phyloP scores from a whole-genome alignment of 2,113 vertebrate species.

The Solenodon paradoxus region DNA sequence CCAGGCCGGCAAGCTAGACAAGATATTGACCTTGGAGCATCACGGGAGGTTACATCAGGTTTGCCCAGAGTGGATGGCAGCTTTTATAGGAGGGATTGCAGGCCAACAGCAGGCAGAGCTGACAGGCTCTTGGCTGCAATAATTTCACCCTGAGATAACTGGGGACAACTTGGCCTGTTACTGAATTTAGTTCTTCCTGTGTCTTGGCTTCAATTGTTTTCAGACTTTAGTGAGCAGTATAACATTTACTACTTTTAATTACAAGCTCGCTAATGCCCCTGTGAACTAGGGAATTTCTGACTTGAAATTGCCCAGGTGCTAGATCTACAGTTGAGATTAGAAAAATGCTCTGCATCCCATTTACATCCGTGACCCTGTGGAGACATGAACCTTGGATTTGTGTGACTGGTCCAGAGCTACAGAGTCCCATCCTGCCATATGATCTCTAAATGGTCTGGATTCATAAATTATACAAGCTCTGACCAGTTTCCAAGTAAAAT shows the following conservation, averaged over 20 bases:
- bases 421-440: neutral
- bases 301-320: neutral
- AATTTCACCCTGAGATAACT: neutral
- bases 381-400: neutral
- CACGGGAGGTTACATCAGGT: neutral
- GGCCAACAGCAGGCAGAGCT: neutral
- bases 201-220: no score
- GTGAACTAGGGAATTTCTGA: neutral
- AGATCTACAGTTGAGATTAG: neutral
- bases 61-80: neutral
- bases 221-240: neutral
- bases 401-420: neutral
- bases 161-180: neutral
- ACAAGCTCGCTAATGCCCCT: neutral
- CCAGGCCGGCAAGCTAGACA: neutral
- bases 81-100: neutral
- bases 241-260: neutral
- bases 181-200: no score
- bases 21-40: neutral
- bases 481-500: neutral
- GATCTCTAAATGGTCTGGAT: neutral
- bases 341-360: neutral
- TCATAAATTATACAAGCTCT: neutral
- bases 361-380: neutral
- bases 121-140: neutral